Evolutionary conservation across 1,140 invertebrate genomes (phyloP), one percentile per base, ranked within the genome.

Genomic region (Belonocnema kinseyi): DNA sequence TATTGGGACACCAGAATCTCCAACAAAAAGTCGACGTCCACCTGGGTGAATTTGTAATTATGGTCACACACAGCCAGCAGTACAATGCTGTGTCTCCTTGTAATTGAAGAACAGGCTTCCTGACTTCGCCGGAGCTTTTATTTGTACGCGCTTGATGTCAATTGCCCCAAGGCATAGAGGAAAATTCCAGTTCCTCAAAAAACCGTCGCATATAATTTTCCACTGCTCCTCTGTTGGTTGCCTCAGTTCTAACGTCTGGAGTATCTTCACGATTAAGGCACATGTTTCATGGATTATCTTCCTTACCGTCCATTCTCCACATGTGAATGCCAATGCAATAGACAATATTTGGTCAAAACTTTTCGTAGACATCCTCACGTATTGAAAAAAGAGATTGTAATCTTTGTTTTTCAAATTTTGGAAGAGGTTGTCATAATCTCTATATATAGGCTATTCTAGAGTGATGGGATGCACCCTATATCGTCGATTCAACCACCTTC

Each of bases 1-100:
- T 72, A 92, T 76, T n/a, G 85, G 84, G 85, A 92, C 92, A 75
- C 89, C 89, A 77, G 91, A 88, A 86, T 92, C 91, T 70, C 86
- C 92, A 54, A 91, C 86, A 76, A 92, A 74, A 72, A 87, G 21
- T 90, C 90, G 53, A 92, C 80, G 70, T 91, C 88, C 40, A 91
- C 81, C 13, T 79, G 74, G 21, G 83, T 82, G 80, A 92, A 86
- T 82, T 53, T 53, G n/a, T 13, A 53, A 6, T 53, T 13, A 13
- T 53, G 52, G 86, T 91, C 89, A 53, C 70, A 26, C 10, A 89
- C 75, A 16, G 79, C 82, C 58, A 85, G 26, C 12, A 85, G 50
- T 13, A 86, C 78, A 17, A 84, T 78, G 66, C 79, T 82, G 74
- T 78, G 80, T 26, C 26, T 72, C n/a, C n/a, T 87, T 85, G 75